phyloP scores from a whole-genome alignment of 2,888 invertebrate genomes.

The Prenolepis imparis region DNA sequence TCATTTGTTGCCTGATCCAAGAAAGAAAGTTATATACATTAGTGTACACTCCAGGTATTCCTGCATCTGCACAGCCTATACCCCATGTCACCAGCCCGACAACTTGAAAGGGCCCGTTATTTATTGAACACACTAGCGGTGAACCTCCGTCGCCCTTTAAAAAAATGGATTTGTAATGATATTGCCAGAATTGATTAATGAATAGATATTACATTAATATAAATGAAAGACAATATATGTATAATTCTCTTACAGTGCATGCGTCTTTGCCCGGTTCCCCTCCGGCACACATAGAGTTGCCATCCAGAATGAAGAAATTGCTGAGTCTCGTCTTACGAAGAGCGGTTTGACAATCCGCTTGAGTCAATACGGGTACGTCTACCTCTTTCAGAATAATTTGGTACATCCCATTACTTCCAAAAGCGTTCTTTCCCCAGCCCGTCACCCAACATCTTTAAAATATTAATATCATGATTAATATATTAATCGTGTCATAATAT shows the following conservation, averaged over 20 bases:
- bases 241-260: slow-evolving; percentile 88
- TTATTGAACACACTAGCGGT: slow-evolving; percentile 89
- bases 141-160: slow-evolving; percentile 92
- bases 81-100: slow-evolving; percentile 92
- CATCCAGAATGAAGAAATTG: slow-evolving; percentile 88
- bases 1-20: slow-evolving; percentile 84
- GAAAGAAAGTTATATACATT: slow-evolving; percentile 90
- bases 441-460: slow-evolving; percentile 89
- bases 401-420: slow-evolving; percentile 87
- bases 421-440: slow-evolving; percentile 96
- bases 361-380: slow-evolving; percentile 90
- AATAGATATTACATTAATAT: slow-evolving; percentile 1
- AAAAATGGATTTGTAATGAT: slow-evolving; percentile 33
- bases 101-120: slow-evolving; percentile 88
- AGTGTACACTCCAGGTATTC: slow-evolving; percentile 93
- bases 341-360: slow-evolving; percentile 89
- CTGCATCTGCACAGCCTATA: slow-evolving; percentile 90
- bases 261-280: slow-evolving; percentile 92
- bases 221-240: background rate
- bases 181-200: background rate
- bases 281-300: slow-evolving; percentile 93
- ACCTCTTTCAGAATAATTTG: slow-evolving; percentile 92
- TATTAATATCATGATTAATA: slow-evolving; percentile 10
- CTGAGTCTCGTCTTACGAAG: slow-evolving; percentile 90
- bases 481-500: background rate